phyloP scores from a whole-genome alignment of 2,113 vertebrate genomes.

The Thamnaconus septentrionalis region DNA sequence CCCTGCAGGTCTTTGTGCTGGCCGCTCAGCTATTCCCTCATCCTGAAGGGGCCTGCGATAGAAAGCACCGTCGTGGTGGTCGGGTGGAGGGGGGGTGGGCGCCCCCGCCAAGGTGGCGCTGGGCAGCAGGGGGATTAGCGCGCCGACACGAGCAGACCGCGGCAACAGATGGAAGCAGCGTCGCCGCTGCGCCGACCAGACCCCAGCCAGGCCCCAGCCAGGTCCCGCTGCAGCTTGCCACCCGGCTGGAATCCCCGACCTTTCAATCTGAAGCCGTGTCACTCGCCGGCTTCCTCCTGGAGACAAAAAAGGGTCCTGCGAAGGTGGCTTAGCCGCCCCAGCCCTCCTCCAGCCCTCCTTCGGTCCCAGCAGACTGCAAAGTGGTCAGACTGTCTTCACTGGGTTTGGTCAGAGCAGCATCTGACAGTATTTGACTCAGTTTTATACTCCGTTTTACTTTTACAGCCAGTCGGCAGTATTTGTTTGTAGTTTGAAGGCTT shows the following conservation, averaged over 20 bases:
- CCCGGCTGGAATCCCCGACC: conserved; percentile 65
- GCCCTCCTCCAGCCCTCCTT: background rate
- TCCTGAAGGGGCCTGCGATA: conserved; percentile 49
- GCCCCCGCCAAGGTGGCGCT: conserved; percentile 50
- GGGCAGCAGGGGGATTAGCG: conserved; percentile 62
- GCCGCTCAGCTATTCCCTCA: conserved; percentile 48
- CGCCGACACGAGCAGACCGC: conserved; percentile 62
- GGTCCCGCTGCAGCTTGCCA: conserved; percentile 61
- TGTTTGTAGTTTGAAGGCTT: too few relatives aligned
- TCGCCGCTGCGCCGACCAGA: conserved; percentile 43
- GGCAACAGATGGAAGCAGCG: conserved; percentile 74
- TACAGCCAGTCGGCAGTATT: too few relatives aligned
- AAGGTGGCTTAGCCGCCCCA: conserved; percentile 39
- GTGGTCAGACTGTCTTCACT: too few relatives aligned
- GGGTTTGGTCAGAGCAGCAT: too few relatives aligned
- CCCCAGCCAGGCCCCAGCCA: background rate
- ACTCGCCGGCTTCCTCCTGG: conserved; percentile 51
- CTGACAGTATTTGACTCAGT: too few relatives aligned
- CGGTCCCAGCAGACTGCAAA: too few relatives aligned
- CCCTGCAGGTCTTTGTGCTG: conserved; percentile 38
- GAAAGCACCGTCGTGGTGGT: conserved; percentile 1
- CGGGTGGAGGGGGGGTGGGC: conserved; percentile 5
- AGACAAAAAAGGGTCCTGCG: conserved; percentile 37
- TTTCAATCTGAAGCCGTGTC: conserved; percentile 65
- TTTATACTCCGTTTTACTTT: too few relatives aligned